Evolutionary conservation across 2,888 invertebrate species (phyloP).

Genomic region (Leuctra nigra): DNA sequence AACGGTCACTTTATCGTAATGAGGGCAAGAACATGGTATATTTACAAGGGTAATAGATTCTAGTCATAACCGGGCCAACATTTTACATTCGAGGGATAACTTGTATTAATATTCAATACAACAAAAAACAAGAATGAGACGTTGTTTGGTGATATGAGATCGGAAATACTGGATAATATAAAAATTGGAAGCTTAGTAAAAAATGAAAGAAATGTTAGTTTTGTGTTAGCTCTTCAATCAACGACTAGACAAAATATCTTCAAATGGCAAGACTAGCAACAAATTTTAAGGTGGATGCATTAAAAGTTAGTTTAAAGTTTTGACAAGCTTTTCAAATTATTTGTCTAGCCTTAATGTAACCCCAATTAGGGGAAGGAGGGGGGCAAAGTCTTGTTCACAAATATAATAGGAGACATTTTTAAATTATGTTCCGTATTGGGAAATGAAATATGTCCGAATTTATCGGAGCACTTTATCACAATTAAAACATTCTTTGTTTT

Average conservation of each 20-base stretch:
- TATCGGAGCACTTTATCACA: slow-evolving; percentile 9
- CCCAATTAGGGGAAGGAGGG: background rate
- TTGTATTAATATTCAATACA: background rate
- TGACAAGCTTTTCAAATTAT: slow-evolving; percentile 8
- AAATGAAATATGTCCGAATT: slow-evolving; percentile 9
- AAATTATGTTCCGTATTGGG: background rate
- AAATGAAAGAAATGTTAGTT: background rate
- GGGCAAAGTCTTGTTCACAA: background rate
- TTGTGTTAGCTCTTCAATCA: slow-evolving; percentile 21
- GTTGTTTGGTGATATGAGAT: slow-evolving; percentile 22
- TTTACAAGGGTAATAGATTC: too few relatives aligned
- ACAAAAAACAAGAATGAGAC: slow-evolving; percentile 21
- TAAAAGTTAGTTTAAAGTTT: background rate
- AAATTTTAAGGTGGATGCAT: slow-evolving; percentile 11
- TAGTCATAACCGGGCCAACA: too few relatives aligned
- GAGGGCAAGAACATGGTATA: slow-evolving; percentile 19
- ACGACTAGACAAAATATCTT: slow-evolving; percentile 27
- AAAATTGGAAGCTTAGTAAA: slow-evolving; percentile 1
- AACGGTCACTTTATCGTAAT: slow-evolving; percentile 18
- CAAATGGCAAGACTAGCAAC: slow-evolving; percentile 27
- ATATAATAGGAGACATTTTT: background rate
- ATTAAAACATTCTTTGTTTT: slow-evolving; percentile 16
- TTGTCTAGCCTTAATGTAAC: slow-evolving; percentile 8
- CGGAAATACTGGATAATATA: slow-evolving; percentile 22
- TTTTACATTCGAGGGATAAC: too few relatives aligned